phyloP scores from a whole-genome alignment of 1,140 invertebrate genomes.

The Hycleus phaleratus region DNA sequence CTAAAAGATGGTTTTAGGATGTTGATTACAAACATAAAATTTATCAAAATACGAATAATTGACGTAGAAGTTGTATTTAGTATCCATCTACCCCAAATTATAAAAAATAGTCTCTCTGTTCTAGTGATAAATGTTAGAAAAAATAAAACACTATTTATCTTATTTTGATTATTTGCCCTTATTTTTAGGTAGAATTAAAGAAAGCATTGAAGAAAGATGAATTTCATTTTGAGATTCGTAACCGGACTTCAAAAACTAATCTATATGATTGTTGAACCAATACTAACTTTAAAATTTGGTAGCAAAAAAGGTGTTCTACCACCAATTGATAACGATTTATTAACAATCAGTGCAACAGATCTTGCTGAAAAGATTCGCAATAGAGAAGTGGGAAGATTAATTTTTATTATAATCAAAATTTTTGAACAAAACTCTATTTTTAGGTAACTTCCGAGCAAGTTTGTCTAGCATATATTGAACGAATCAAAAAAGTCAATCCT shows the following conservation, averaged over 20 bases:
- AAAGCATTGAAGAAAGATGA: too few species aligned
- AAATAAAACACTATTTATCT: too few species aligned
- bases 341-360: slow-evolving; percentile 23
- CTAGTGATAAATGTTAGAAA: too few species aligned
- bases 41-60: too few species aligned
- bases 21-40: too few species aligned
- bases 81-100: too few species aligned
- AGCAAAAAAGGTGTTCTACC: slow-evolving; percentile 17
- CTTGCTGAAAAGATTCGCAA: slow-evolving; percentile 26
- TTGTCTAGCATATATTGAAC: slow-evolving; percentile 55
- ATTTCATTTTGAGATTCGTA: background rate
- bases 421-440: slow-evolving; percentile 7
- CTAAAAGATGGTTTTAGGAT: too few species aligned
- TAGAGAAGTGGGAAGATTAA: slow-evolving; percentile 19
- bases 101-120: too few species aligned
- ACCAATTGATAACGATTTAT: slow-evolving; percentile 18
- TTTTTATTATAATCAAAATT: background rate
- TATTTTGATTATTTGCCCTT: too few species aligned
- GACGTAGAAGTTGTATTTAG: too few species aligned
- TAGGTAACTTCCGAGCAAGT: slow-evolving; percentile 55
- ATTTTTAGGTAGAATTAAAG: too few species aligned
- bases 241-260: background rate
- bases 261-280: background rate
- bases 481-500: slow-evolving; percentile 65
- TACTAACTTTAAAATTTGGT: background rate